These are phyloP conservation scores for Smittia aterrima DNA, from an alignment of 2,888 invertebrate species.

Conservation along the genomic window DNA sequence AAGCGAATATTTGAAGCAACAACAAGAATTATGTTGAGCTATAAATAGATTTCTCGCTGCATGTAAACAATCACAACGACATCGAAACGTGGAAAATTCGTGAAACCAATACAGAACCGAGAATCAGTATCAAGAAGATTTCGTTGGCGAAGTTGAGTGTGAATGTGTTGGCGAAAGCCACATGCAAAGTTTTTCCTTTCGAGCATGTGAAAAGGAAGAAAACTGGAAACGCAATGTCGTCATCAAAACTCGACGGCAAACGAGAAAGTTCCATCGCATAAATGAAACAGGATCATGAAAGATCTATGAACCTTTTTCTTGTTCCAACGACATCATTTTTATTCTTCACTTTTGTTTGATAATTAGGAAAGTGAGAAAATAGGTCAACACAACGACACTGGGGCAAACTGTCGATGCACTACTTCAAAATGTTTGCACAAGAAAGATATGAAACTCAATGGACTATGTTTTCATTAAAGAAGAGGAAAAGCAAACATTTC, in stretches of 20 bases:
- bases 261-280: too few species aligned
- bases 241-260: not conserved
- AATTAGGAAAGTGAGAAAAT: not conserved
- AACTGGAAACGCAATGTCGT: constrained; percentile 37
- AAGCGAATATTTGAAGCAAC: constrained; percentile 13
- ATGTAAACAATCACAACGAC: constrained; percentile 34
- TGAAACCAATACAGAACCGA: not conserved
- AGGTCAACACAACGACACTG: not conserved
- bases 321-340: not conserved
- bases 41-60: constrained; percentile 38
- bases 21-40: constrained; percentile 41
- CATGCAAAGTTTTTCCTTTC: not conserved
- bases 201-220: not conserved
- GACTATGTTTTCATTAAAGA: not conserved
- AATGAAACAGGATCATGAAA: not conserved
- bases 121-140: not conserved
- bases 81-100: not conserved
- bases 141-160: not conserved
- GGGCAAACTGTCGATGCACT: not conserved
- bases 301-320: not conserved
- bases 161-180: not conserved
- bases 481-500: too few species aligned
- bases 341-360: not conserved
- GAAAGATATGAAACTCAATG: not conserved
- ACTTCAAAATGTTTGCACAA: not conserved